These are phyloP conservation scores for Coreius guichenoti DNA, from an alignment of 2,797 vertebrate species.

Conservation along the genomic window DNA sequence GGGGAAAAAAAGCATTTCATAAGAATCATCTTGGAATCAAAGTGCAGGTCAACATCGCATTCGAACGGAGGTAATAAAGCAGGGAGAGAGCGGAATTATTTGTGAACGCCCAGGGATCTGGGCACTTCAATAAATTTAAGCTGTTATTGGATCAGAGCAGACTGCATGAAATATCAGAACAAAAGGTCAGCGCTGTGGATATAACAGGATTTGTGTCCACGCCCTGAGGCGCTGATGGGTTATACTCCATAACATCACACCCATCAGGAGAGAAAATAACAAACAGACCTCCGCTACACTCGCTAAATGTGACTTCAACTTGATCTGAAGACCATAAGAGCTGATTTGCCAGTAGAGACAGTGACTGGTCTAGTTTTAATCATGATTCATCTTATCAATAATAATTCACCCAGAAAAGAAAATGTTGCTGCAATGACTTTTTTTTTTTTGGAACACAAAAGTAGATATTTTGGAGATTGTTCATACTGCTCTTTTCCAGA, in stretches of 20 bases:
- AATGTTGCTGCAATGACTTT: background rate
- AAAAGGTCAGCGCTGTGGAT: conserved; percentile 32
- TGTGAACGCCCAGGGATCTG: conserved; percentile 15
- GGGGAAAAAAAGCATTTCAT: background rate
- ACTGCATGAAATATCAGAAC: conserved; percentile 20
- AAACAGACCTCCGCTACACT: background rate
- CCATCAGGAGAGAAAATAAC: conserved; percentile 25
- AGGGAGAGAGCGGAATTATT: background rate
- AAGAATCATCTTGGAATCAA: conserved; percentile 3
- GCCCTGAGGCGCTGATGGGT: conserved; percentile 22
- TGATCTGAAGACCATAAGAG: background rate
- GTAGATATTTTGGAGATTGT: background rate
- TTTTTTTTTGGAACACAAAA: background rate
- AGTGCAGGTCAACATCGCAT: background rate
- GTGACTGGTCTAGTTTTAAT: background rate
- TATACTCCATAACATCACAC: conserved; percentile 15
- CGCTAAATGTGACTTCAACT: background rate
- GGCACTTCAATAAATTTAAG: conserved; percentile 33
- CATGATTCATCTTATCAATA: background rate
- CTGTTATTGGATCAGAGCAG: conserved; percentile 23
- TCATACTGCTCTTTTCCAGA: background rate
- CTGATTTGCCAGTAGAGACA: background rate
- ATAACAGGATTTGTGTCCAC: conserved; percentile 18
- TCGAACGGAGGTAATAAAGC: conserved; percentile 16
- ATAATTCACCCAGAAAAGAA: background rate